Percentiles rank a stretch among this genome's conserved stretches.
phyloP scores from a whole-genome alignment of 2,797 vertebrate genomes.

The Odontamblyopus lacepedii region DNA sequence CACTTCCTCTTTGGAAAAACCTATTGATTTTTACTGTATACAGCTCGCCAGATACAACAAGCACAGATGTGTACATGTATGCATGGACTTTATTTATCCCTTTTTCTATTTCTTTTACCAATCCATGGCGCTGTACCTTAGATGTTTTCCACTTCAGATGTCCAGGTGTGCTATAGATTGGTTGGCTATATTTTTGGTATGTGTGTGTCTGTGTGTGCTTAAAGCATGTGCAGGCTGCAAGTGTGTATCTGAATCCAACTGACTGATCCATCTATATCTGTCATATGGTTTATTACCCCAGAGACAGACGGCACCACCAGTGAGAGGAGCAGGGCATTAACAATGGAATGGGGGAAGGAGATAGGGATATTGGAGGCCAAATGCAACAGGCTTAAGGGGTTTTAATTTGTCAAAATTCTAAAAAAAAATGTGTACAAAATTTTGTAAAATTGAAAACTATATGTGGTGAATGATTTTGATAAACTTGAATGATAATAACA shows the following conservation, averaged over 20 bases:
- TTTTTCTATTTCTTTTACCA: slow-evolving; percentile 11
- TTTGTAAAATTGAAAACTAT: no score
- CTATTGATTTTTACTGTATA: slow-evolving; percentile 41
- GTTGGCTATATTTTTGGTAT: slow-evolving; percentile 46
- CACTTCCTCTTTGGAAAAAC: slow-evolving; percentile 48
- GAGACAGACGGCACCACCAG: neutral
- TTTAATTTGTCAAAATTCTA: no score
- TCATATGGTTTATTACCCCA: slow-evolving; percentile 59
- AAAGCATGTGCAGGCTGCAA: slow-evolving; percentile 20
- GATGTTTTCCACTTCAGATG: slow-evolving; percentile 29
- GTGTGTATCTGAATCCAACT: slow-evolving; percentile 30
- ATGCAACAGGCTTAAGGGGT: no score
- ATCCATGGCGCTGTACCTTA: neutral
- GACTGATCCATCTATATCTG: slow-evolving; percentile 59
- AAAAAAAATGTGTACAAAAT: no score
- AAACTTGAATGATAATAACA: no score
- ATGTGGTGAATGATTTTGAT: no score
- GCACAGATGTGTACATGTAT: slow-evolving; percentile 17
- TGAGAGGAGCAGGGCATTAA: slow-evolving; percentile 12
- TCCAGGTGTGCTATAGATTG: slow-evolving; percentile 44
- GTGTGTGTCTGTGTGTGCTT: slow-evolving; percentile 12
- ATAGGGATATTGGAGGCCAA: neutral
- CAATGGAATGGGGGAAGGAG: slow-evolving; percentile 1
- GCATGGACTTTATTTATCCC: neutral
- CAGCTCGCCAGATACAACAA: slow-evolving; percentile 18